These are phyloP conservation scores for Platerodrilus igneus DNA, from an alignment of 2,888 invertebrate genomes.

Conservation along the genomic window DNA sequence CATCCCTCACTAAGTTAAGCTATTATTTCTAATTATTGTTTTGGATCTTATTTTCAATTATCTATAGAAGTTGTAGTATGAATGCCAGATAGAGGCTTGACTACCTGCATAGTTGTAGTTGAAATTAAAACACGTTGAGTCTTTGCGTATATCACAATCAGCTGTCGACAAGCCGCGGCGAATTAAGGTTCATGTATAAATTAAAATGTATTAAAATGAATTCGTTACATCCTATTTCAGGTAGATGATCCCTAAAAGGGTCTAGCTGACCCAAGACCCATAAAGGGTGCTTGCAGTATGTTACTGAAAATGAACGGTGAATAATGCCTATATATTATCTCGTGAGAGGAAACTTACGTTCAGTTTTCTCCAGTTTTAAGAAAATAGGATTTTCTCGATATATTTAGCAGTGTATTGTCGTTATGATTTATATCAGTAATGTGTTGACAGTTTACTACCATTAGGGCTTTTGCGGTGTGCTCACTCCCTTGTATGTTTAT, in stretches of 20 bases:
- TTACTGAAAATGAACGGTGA: no score
- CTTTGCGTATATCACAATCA: background rate
- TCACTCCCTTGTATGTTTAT: slow-evolving; percentile 46
- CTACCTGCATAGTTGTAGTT: no score
- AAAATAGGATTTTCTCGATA: slow-evolving; percentile 10
- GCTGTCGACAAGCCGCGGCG: background rate
- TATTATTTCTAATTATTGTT: slow-evolving; percentile 13
- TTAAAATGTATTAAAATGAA: slow-evolving; percentile 32
- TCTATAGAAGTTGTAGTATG: no score
- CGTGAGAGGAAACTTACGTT: no score
- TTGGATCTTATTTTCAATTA: no score
- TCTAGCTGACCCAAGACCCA: no score
- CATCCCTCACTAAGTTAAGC: slow-evolving; percentile 15
- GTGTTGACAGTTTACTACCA: slow-evolving; percentile 50
- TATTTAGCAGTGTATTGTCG: slow-evolving; percentile 13
- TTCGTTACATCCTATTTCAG: slow-evolving; percentile 41
- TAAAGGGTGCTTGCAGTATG: background rate
- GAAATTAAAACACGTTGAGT: background rate
- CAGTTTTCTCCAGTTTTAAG: slow-evolving; percentile 3
- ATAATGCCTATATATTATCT: no score
- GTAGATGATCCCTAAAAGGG: slow-evolving; percentile 37
- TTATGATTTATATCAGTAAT: slow-evolving; percentile 50
- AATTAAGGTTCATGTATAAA: slow-evolving; percentile 19
- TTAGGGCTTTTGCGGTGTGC: slow-evolving; percentile 49
- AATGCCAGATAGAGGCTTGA: no score